A percentile compares a stretch with the other conserved stretches of the same genome.
phyloP scores from a whole-genome alignment of 2,113 vertebrate species.

The Lagopus leucura region DNA sequence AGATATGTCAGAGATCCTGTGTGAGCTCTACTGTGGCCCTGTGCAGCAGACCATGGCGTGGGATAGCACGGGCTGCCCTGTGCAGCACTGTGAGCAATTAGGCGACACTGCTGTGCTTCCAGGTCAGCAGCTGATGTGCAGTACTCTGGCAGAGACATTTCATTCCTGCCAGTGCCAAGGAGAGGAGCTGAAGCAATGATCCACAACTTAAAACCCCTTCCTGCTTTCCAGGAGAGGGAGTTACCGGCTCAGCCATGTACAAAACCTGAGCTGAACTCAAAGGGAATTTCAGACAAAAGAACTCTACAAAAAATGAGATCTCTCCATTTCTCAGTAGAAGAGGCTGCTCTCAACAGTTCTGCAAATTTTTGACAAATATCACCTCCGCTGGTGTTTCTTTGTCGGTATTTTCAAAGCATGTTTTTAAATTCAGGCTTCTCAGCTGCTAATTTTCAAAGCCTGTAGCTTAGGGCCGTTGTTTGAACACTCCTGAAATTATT shows the following conservation, averaged over 20 bases:
- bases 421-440: not conserved
- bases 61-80: not conserved
- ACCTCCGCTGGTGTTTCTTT: not conserved
- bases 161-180: not conserved
- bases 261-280: not conserved
- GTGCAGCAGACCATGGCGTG: not conserved
- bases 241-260: not conserved
- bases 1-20: not conserved
- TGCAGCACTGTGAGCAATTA: not conserved
- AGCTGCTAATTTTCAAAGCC: not conserved
- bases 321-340: not conserved
- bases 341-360: not conserved
- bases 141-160: not conserved
- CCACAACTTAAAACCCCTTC: not conserved
- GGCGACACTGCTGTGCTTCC: not conserved
- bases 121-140: not conserved
- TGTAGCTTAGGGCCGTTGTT: not conserved
- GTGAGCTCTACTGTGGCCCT: not conserved
- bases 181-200: not conserved
- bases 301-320: not conserved
- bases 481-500: not conserved
- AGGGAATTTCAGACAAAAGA: not conserved
- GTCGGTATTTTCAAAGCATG: not conserved
- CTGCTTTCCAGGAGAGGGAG: not conserved
- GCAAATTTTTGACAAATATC: not conserved